phyloP scores from a whole-genome alignment of 2,113 vertebrate species.

The Perca schrenkii region DNA sequence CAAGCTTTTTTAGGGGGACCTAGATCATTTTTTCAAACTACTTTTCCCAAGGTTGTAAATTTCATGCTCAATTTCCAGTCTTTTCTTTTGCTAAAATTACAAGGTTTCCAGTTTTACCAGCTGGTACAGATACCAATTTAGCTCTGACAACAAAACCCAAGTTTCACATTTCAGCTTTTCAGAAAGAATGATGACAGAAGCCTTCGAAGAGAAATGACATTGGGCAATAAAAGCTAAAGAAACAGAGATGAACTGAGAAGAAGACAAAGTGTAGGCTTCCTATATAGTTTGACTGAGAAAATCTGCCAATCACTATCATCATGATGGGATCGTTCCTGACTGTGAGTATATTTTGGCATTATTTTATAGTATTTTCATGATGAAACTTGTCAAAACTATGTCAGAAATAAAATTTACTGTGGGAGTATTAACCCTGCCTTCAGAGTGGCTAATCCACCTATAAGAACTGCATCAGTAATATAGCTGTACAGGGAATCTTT shows the following conservation, averaged over 20 bases:
- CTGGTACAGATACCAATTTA: neutral
- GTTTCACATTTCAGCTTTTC: neutral
- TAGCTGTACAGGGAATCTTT: conserved; percentile 16
- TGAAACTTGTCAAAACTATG: conserved; percentile 10
- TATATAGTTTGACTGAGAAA: neutral
- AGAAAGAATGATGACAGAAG: neutral
- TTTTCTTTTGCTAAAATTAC: neutral
- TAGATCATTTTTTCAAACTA: neutral
- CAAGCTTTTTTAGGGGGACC: neutral
- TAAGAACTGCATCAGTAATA: conserved; percentile 2
- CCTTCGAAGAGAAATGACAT: neutral
- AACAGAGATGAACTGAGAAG: neutral
- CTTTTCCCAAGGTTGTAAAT: neutral
- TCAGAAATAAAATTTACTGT: conserved; percentile 7
- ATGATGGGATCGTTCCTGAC: neutral
- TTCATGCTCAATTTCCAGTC: neutral
- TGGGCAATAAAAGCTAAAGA: neutral
- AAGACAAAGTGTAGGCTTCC: neutral
- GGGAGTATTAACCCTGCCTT: neutral
- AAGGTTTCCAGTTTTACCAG: neutral
- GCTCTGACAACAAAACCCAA: neutral
- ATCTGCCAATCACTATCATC: neutral
- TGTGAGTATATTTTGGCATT: neutral
- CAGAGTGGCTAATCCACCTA: conserved; percentile 5
- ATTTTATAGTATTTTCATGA: neutral